Percentiles rank a stretch among this genome's conserved stretches.
These are phyloP conservation scores for Acronicta alni DNA, from an alignment of 2,888 invertebrate genomes.

Conservation along the genomic window DNA sequence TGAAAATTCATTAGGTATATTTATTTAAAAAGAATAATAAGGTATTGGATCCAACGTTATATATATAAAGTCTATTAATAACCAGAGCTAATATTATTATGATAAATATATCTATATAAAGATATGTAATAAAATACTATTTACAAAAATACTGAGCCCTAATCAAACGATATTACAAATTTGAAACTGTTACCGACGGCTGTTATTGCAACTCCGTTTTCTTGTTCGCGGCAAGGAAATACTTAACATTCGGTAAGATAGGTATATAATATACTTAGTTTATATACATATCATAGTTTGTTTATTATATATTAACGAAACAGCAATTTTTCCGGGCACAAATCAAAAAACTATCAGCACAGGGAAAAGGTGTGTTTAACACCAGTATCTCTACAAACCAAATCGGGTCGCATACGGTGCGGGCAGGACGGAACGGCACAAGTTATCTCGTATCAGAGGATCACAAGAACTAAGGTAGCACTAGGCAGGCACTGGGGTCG, in stretches of 20 bases:
- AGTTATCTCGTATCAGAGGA: conserved; percentile 50
- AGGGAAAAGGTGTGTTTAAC: conserved; percentile 29
- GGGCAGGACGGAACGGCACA: conserved; percentile 51
- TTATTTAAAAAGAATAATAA: too few relatives aligned
- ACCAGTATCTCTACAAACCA: conserved; percentile 65
- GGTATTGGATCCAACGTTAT: too few relatives aligned
- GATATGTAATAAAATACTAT: too few relatives aligned
- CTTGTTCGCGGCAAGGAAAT: not conserved
- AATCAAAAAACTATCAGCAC: conserved; percentile 8
- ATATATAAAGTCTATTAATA: too few relatives aligned
- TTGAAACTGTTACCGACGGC: not conserved
- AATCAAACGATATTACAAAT: not conserved
- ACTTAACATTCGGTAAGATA: too few relatives aligned
- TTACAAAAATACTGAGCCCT: too few relatives aligned
- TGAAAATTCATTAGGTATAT: too few relatives aligned
- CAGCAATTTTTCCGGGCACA: not conserved
- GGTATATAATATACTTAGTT: too few relatives aligned
- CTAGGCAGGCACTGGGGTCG: conserved; percentile 43
- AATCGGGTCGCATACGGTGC: conserved; percentile 58
- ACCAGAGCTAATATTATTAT: too few relatives aligned
- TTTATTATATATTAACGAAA: not conserved
- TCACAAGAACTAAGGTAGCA: conserved; percentile 49
- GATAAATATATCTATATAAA: too few relatives aligned
- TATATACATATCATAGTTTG: too few relatives aligned
- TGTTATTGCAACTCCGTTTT: not conserved